Conservation (phyloP, 2,113 vertebrate genomes). For the Dromiciops gliroides region DNA sequence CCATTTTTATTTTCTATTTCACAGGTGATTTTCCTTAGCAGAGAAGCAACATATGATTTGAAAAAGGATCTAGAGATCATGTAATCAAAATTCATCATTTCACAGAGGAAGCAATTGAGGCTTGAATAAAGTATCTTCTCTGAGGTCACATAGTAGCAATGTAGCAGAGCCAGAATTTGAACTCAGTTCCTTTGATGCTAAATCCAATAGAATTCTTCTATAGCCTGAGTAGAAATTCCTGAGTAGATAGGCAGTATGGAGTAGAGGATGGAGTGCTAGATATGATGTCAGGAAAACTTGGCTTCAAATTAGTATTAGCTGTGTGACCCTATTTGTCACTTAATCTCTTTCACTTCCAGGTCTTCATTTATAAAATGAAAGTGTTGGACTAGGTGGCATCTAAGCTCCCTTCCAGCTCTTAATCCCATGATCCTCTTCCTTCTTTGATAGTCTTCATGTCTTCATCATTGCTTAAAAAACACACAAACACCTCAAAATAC, state of each 20-base stretch:
- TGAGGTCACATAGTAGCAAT: background rate
- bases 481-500: no score
- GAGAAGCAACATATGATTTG: background rate
- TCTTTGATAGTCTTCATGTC: background rate
- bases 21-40: background rate
- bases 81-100: conserved; percentile 28
- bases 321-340: background rate
- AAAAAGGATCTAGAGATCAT: background rate
- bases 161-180: background rate
- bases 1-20: background rate
- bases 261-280: background rate
- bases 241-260: background rate
- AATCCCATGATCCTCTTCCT: background rate
- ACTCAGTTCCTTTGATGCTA: background rate
- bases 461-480: background rate
- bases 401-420: background rate
- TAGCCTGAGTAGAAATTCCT: background rate
- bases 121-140: background rate
- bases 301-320: background rate
- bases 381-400: background rate
- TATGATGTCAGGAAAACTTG: background rate
- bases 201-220: background rate
- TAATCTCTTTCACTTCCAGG: background rate
- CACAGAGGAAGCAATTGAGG: conserved; percentile 34
- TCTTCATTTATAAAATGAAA: background rate